Evolutionary conservation across 2,113 vertebrate species (phyloP).

Genomic region (Narcine bancroftii): DNA sequence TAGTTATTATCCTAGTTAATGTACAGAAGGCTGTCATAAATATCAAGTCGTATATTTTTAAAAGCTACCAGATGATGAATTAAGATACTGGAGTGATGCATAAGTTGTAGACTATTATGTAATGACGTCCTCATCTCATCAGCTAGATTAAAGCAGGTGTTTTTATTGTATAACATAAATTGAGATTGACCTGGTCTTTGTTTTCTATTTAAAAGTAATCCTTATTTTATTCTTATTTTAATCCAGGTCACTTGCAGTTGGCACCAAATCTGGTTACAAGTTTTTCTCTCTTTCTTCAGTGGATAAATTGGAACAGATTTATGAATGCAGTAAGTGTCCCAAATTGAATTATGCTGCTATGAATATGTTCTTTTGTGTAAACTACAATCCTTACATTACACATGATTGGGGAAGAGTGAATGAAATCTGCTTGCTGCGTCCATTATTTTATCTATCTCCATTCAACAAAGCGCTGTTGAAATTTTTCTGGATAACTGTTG

Average conservation of each 20-base stretch:
- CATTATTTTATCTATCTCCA: neutral
- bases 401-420: neutral
- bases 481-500: too few relatives aligned
- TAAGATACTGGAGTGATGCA: neutral
- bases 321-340: constrained; percentile 93
- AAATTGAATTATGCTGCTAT: neutral
- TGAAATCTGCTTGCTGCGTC: neutral
- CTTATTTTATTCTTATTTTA: constrained; percentile 41
- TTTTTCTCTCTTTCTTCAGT: constrained; percentile 97
- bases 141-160: neutral
- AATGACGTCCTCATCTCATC: neutral
- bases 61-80: neutral
- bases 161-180: neutral
- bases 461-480: too few relatives aligned
- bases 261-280: constrained; percentile 96
- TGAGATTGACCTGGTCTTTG: neutral
- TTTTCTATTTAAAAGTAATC: neutral
- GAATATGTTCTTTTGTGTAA: neutral
- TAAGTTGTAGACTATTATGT: neutral
- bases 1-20: neutral
- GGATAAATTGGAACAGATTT: constrained; percentile 98
- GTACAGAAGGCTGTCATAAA: neutral
- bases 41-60: neutral
- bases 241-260: constrained; percentile 87
- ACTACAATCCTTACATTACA: neutral